Evolutionary conservation across 2,797 vertebrate genomes (phyloP).

Genomic region (Scomberomorus guttatus): DNA sequence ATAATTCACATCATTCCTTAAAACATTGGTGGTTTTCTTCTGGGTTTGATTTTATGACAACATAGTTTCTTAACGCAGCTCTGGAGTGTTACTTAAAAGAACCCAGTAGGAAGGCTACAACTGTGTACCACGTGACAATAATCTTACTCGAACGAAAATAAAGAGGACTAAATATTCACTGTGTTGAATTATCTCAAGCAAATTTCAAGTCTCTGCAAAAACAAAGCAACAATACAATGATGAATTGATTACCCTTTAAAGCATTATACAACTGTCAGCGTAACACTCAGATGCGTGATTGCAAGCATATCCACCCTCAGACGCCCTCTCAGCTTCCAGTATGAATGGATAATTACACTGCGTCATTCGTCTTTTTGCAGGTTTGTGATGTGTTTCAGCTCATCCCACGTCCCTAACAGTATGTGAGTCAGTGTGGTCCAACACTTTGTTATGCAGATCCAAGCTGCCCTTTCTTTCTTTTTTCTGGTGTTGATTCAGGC

Average conservation of each 20-base stretch:
- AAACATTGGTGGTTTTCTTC: background rate
- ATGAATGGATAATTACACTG: conserved; percentile 67
- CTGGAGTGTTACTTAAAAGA: background rate
- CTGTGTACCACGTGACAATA: background rate
- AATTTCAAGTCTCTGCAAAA: conserved; percentile 39
- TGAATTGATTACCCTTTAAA: conserved; percentile 77
- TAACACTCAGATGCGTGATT: conserved; percentile 62
- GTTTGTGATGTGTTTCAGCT: conserved; percentile 60
- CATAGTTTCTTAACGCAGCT: conserved; percentile 6
- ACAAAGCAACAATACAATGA: conserved; percentile 55
- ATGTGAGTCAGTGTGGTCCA: conserved; percentile 61
- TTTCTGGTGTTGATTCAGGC: conserved; percentile 70
- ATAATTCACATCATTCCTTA: no score
- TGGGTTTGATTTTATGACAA: background rate
- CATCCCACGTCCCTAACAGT: conserved; percentile 54
- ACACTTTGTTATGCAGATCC: conserved; percentile 35
- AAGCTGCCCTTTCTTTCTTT: conserved; percentile 53
- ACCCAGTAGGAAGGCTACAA: conserved; percentile 1
- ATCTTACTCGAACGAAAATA: background rate
- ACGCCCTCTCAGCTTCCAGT: conserved; percentile 55
- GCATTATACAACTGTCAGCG: conserved; percentile 68
- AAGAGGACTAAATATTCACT: conserved; percentile 41
- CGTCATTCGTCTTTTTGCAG: conserved; percentile 64
- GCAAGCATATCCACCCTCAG: conserved; percentile 64
- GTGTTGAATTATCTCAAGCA: conserved; percentile 37